Evolutionary conservation across 1,140 invertebrate species (phyloP), one percentile per base, ranked within the genome.

Genomic region (Cydia strobilella): DNA sequence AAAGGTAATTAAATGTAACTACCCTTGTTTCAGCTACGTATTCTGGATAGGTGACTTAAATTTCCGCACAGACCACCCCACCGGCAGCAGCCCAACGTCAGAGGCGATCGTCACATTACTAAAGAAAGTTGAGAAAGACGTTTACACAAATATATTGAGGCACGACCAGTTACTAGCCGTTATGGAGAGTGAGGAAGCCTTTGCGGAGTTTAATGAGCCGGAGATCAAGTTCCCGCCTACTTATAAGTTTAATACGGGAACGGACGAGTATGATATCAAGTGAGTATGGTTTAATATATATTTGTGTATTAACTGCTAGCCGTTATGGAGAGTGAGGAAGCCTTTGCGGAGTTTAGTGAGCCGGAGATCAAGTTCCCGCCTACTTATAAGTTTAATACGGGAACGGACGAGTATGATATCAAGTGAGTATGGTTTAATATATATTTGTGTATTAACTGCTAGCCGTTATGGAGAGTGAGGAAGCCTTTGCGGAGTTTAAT

Each of bases 41-140:
- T 98, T 99, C 89, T 99, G 98, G 97, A 95, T 99, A 80, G 98
- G 98, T 2, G 98, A 99, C 85, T 92, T 99, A 54, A 99, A 99
- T 89, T 99, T 99, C 89, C 96, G 98, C 1, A 89, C 85, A 0
- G 89, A 93, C 76, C 84, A 91, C 54, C 93, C 99, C 9, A 87
- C 95, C 23, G 95, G 95, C 76, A 93, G 93, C 13, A 94, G 95
- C 75, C 92, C 93, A 3, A 94, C 94, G 0, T 93, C 96, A 0
- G 91, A 94, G 74, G 95, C 96, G 77, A 97, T 98, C 35, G 94
- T 95, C 3, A 88, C 94, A 4, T 75, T 94, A 1, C 90, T 97
- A 13, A 85, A 94, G 27, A 84, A 94, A 9, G 93, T 97, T 7
- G 93, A 95, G 73, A 95, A 96, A 42, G 94, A 95, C 45, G 93